phyloP scores from a whole-genome alignment of 2,888 invertebrate genomes.

The Apoda limacodes region DNA sequence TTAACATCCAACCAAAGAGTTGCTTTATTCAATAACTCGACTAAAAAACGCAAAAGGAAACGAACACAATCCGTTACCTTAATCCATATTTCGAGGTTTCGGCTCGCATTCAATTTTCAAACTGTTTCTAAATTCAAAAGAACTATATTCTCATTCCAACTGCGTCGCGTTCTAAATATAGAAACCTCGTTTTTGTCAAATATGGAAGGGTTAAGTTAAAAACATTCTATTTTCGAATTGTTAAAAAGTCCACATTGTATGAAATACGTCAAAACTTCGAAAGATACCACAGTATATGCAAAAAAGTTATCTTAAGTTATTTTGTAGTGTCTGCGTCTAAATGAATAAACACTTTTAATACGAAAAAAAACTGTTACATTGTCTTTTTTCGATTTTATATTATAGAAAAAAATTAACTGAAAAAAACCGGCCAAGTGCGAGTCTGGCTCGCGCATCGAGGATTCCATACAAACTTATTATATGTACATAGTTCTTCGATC shows the following conservation, averaged over 20 bases:
- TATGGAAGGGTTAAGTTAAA: conserved; percentile 70
- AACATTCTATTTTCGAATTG: conserved; percentile 69
- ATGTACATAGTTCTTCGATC: too few relatives aligned
- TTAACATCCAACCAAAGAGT: too few relatives aligned
- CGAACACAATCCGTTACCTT: conserved; percentile 34
- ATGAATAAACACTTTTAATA: conserved; percentile 6
- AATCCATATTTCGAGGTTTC: conserved; percentile 41
- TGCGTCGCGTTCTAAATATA: conserved; percentile 65
- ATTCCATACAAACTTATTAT: too few relatives aligned
- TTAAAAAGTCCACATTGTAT: conserved; percentile 69
- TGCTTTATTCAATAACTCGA: too few relatives aligned
- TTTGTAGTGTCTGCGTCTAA: too few relatives aligned
- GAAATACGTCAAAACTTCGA: conserved; percentile 67
- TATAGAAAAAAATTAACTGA: too few relatives aligned
- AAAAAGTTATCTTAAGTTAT: too few relatives aligned
- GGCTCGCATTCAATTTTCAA: conserved; percentile 47
- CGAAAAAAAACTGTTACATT: conserved; percentile 13
- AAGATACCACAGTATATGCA: conserved; percentile 35
- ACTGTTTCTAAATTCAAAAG: conserved; percentile 61
- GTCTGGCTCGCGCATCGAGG: too few relatives aligned
- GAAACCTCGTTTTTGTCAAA: conserved; percentile 65
- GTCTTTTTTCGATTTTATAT: background rate
- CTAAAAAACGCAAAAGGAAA: too few relatives aligned
- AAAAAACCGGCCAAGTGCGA: too few relatives aligned
- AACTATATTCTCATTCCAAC: conserved; percentile 57